Evolutionary conservation across 2,888 invertebrate species (phyloP), one percentile per base, ranked within the genome.

Genomic region (Steromphala cineraria): DNA sequence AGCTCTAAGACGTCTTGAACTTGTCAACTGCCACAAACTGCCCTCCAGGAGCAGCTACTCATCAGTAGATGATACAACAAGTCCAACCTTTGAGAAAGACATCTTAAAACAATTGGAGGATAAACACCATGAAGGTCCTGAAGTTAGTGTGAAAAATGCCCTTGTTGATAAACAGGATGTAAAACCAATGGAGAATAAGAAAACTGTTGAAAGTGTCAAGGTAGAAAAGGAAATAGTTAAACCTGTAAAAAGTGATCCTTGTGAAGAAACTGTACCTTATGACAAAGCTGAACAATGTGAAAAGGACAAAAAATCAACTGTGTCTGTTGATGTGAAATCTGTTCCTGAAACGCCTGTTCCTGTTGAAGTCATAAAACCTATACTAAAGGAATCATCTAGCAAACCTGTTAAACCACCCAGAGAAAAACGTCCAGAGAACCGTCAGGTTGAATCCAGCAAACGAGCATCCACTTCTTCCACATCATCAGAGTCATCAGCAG

Each of bases 11-110:
- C 85, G 89, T 67, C 82, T 89, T 36, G 91, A 91, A 55, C 78
- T 91, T 10, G 87, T 90, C 7, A 88, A 86, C 74, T 89, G 86
- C 80, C 87, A 89, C 80, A 89, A 87, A 75, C 87, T 94, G 13
- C 91, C 94, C 8, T 88, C 91, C 15, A 88, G 88, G 71, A 89
- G 91, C 81, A 92, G 92, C 82, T 93, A 88, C 80, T 93, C 93
- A 0, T 90, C 90, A 79, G 89, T 91, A 15, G 94, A 94, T 89
- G 93, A 94, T 85, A 92, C 93, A 0, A 87, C 92, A 4, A 92
- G 91, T 82, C 91, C 92, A 17, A 89, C 91, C 2, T 83, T 87
- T 67, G 91, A 92, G 55, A 85, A 85, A 56, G 90, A 90, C 67
- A 86, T 91, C 56, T 80, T 91, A 1, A 85, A 75, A 28, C 75